Conservation (phyloP, 2,888 invertebrate genomes). For the Perizoma flavofasciatum region DNA sequence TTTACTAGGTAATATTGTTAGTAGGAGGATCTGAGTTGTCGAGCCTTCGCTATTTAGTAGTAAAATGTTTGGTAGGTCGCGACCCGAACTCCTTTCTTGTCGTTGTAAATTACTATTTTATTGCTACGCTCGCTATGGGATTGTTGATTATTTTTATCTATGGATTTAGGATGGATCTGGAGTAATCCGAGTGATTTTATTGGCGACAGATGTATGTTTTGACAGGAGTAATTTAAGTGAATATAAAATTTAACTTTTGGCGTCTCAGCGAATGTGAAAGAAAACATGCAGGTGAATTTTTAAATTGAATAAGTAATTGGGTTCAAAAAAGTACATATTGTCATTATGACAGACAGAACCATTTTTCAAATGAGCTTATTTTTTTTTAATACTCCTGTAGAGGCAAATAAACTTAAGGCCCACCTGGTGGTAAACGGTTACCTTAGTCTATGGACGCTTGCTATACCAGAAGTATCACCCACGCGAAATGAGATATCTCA, state of each 20-base stretch:
- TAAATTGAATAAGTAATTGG: neutral
- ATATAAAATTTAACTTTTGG: neutral
- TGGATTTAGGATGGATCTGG: conserved; percentile 15
- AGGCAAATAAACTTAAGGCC: too few relatives aligned
- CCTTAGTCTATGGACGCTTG: too few relatives aligned
- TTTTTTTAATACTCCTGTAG: too few relatives aligned
- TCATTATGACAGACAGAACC: too few relatives aligned
- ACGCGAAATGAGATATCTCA: too few relatives aligned
- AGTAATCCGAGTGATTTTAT: conserved; percentile 21
- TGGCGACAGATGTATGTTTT: conserved; percentile 13
- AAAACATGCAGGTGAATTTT: too few relatives aligned
- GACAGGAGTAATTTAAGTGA: conserved; percentile 7
- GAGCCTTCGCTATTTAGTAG: conserved; percentile 36
- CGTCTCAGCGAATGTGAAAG: too few relatives aligned
- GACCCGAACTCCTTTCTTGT: conserved; percentile 26
- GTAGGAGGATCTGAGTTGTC: conserved; percentile 15
- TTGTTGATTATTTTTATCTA: conserved; percentile 39
- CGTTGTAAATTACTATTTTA: conserved; percentile 47
- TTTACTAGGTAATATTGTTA: conserved; percentile 30
- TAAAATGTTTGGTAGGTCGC: conserved; percentile 34
- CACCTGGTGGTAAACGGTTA: too few relatives aligned
- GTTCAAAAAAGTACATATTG: neutral
- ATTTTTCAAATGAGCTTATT: too few relatives aligned
- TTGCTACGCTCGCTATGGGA: conserved; percentile 30
- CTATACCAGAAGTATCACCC: too few relatives aligned